Percentiles rank a stretch among this genome's conserved stretches.
phyloP scores from a whole-genome alignment of 2,797 vertebrate genomes.

The Caiman crocodilus region DNA sequence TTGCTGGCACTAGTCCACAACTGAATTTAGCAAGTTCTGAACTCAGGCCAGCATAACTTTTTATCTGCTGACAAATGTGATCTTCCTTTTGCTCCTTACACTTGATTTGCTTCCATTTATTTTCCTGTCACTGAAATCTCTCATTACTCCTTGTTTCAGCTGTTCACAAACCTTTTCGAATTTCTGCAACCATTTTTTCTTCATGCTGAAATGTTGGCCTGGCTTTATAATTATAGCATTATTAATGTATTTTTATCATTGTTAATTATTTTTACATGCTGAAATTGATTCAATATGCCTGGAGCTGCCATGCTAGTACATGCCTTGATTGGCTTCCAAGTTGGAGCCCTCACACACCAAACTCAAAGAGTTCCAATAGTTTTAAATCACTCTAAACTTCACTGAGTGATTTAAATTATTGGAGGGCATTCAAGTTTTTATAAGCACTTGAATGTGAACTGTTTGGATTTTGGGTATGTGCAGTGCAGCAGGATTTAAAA shows the following conservation, averaged over 20 bases:
- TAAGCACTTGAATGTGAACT: constrained; percentile 72
- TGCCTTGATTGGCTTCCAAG: constrained; percentile 75
- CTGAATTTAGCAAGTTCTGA: constrained; percentile 58
- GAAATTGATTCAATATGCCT: constrained; percentile 79
- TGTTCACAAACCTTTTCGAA: constrained; percentile 14
- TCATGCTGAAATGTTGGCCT: constrained; percentile 51
- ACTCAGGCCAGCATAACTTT: constrained; percentile 40
- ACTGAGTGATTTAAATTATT: constrained; percentile 77
- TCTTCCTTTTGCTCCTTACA: constrained; percentile 62
- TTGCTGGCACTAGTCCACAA: constrained; percentile 32
- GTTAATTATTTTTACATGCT: constrained; percentile 79
- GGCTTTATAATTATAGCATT: constrained; percentile 73
- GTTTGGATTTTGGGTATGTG: constrained; percentile 60
- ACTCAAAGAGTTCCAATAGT: constrained; percentile 72
- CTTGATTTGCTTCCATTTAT: constrained; percentile 55
- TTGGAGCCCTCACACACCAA: constrained; percentile 62
- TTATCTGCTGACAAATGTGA: constrained; percentile 65
- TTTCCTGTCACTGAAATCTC: constrained; percentile 61
- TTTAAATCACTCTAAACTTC: constrained; percentile 77
- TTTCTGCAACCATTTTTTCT: constrained; percentile 40
- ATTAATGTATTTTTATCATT: constrained; percentile 78
- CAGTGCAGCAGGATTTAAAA: constrained; percentile 70
- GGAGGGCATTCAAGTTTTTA: constrained; percentile 77
- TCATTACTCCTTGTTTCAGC: constrained; percentile 46
- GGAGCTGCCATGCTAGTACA: constrained; percentile 74